These are phyloP conservation scores for Stomatorhinus ivindoensis DNA, from an alignment of 2,113 vertebrate species.

Conservation along the genomic window DNA sequence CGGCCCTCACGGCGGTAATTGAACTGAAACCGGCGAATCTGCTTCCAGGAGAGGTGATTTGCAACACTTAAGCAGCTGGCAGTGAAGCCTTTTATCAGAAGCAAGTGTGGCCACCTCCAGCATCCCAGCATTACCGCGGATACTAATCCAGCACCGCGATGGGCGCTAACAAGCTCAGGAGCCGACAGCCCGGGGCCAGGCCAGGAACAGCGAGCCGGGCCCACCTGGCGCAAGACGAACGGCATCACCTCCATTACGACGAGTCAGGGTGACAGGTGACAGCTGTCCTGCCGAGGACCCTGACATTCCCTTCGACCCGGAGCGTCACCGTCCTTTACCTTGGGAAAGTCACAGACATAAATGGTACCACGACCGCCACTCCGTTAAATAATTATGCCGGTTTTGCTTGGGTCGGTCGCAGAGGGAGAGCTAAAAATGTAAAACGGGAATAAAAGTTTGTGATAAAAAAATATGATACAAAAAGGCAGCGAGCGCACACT, in stretches of 20 bases:
- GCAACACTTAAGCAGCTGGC: not conserved
- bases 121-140: not conserved
- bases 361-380: constrained; percentile 47
- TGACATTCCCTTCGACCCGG: constrained; percentile 42
- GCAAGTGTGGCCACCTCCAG: not conserved
- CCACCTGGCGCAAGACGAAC: constrained; percentile 36
- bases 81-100: not conserved
- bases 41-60: not conserved
- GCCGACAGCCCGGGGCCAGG: constrained; percentile 14
- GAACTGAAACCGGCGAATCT: not conserved
- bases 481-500: not conserved
- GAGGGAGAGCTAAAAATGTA: constrained; percentile 23
- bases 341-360: constrained; percentile 51
- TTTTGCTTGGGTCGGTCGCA: constrained; percentile 51
- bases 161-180: not conserved
- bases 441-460: not conserved
- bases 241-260: constrained; percentile 43
- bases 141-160: not conserved
- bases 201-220: constrained; percentile 25
- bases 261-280: constrained; percentile 53
- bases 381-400: constrained; percentile 61
- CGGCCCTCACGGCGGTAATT: not conserved
- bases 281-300: constrained; percentile 54
- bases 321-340: constrained; percentile 42
- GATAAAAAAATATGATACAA: not conserved